phyloP scores from a whole-genome alignment of 1,140 invertebrate species.

The Ylistrum balloti region DNA sequence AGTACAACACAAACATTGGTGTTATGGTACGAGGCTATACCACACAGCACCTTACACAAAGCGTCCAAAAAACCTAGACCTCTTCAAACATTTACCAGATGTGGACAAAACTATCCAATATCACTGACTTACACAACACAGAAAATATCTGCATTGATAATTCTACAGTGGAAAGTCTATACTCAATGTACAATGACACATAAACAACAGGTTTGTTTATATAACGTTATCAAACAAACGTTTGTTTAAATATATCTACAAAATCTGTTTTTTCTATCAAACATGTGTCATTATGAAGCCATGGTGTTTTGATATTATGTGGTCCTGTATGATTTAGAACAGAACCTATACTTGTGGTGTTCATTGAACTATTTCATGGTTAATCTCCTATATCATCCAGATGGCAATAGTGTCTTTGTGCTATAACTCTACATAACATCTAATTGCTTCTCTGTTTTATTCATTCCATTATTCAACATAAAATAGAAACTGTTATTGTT shows the following conservation, averaged over 20 bases:
- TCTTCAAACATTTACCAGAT: slow-evolving; percentile 39
- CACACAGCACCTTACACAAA: background rate
- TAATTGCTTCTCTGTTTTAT: background rate
- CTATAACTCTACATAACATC: background rate
- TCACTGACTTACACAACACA: background rate
- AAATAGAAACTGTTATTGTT: background rate
- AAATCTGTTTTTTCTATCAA: slow-evolving; percentile 40
- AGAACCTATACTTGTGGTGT: background rate
- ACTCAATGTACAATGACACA: background rate
- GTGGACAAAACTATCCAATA: slow-evolving; percentile 39
- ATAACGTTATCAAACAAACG: slow-evolving; percentile 3
- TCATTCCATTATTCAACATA: background rate
- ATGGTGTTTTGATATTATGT: slow-evolving; percentile 26
- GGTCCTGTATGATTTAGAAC: background rate
- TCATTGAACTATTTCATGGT: background rate
- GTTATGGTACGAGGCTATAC: background rate
- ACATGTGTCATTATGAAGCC: slow-evolving; percentile 23
- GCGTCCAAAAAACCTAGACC: background rate
- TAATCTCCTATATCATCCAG: slow-evolving; percentile 6
- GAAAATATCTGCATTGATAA: slow-evolving; percentile 34
- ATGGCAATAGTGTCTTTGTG: background rate
- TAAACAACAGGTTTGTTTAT: slow-evolving; percentile 31
- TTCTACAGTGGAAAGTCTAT: background rate
- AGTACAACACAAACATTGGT: background rate
- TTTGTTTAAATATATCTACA: slow-evolving; percentile 29